Base-by-base conservation (phyloP, 1,140 invertebrate species). In the Ostrea denselamellosa region DNA sequence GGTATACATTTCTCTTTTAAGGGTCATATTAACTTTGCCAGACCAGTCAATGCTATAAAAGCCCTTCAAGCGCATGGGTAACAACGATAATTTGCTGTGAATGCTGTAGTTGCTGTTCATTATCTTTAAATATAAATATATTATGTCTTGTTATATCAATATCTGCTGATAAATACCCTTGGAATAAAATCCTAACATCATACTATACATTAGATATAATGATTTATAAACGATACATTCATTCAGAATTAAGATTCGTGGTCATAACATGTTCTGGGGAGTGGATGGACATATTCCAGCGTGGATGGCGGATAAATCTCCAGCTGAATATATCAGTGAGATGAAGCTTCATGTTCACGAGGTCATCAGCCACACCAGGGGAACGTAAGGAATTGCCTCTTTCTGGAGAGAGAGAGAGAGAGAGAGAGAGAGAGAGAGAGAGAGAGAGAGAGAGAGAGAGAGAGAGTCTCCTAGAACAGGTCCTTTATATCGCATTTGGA, bases 241-340 rank as follows among this genome's bases (percentile, higher is more conserved):
- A 62, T 7, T 0, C 52, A 90, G 89, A 2, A 85, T 88, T 10
- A 88, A 86, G 12, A 86, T 90, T 9, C 53, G 89, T 19, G 89
- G 89, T 51, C 89, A 90, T 71, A 89, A 89, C 62, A 85, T 90
- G 83, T 87, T 87, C 28, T 90, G 89, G 89, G 89, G 81, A 17
- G 89, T 85, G 2, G 8, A 86, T 17, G 56, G 51, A 10, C 86
- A 87, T 53, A 19, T 25, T 17, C 89, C 89, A 14, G 65, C 56
- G n/a, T 90, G 89, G 89, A 19, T 89, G 14, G 44, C 65, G 14
- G 56, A 34, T 1, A 68, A 87, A 65, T 81, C 87, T 14, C 12
- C 22, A 25, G n/a, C 71, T 17, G 52, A 90, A 17, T n/a, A 86
- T 14, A 56, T 89, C 52, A 71, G 53, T 0, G 86, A 83, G 52